Evolutionary conservation across 2,113 vertebrate genomes (phyloP).

Genomic region (Hydrochoerus hydrochaeris): DNA sequence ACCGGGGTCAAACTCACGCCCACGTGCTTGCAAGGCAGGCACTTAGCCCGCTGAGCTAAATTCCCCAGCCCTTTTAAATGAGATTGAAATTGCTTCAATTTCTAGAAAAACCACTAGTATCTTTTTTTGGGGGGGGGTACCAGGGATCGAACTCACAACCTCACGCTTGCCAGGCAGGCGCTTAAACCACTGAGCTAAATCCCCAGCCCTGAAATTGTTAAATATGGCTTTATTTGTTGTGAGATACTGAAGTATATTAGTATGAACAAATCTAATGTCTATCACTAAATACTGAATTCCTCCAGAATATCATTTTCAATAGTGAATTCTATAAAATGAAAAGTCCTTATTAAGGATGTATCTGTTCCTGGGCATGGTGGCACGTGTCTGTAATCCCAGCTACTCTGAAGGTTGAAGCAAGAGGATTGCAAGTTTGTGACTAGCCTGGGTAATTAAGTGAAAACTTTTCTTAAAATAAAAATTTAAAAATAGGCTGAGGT

Average conservation of each 20-base stretch:
- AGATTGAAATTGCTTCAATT: no score
- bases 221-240: neutral
- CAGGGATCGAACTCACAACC: no score
- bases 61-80: no score
- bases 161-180: no score
- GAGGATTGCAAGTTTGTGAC: neutral
- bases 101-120: no score
- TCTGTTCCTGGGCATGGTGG: neutral
- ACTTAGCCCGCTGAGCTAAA: no score
- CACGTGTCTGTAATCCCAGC: neutral
- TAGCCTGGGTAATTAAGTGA: neutral
- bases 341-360: neutral
- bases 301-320: neutral
- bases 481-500: neutral
- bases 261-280: neutral
- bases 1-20: no score
- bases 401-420: neutral
- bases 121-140: no score
- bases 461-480: neutral
- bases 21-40: no score
- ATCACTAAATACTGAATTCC: neutral
- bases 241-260: neutral
- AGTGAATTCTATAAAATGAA: neutral
- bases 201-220: no score
- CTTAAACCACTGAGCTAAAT: no score